Conservation (phyloP, 2,113 vertebrate genomes). For the Malurus alboscapulatus region DNA sequence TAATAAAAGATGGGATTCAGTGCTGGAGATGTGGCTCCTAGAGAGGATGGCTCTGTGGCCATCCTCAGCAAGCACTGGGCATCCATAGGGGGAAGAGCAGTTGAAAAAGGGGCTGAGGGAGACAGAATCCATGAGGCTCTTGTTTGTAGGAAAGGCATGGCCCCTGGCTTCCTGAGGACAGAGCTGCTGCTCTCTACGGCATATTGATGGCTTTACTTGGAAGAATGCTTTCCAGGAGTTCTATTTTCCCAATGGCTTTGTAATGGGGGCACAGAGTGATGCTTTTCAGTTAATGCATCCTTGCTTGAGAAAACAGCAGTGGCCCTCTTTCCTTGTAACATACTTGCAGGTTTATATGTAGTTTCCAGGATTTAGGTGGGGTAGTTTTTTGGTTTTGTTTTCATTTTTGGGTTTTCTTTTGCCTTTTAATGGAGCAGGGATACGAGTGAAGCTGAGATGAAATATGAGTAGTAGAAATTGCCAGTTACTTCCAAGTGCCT, state of each 20-base stretch:
- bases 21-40: not conserved
- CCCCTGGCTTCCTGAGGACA: not conserved
- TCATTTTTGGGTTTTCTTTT: no score
- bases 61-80: not conserved
- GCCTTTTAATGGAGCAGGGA: not conserved
- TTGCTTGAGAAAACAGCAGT: not conserved
- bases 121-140: not conserved
- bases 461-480: not conserved
- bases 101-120: not conserved
- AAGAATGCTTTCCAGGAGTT: not conserved
- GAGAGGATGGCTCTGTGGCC: not conserved
- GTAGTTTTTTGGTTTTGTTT: not conserved
- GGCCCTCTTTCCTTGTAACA: not conserved
- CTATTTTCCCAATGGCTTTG: not conserved
- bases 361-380: not conserved
- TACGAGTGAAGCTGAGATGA: not conserved
- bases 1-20: not conserved
- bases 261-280: no score
- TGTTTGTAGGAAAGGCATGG: not conserved
- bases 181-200: not conserved
- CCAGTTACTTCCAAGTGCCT: not conserved
- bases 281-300: not conserved
- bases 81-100: not conserved
- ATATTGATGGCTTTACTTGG: not conserved
- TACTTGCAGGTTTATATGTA: not conserved